Evolutionary conservation across 2,888 invertebrate species (phyloP), one percentile per base, ranked within the genome.

Genomic region (Pristionchus japonicus): DNA sequence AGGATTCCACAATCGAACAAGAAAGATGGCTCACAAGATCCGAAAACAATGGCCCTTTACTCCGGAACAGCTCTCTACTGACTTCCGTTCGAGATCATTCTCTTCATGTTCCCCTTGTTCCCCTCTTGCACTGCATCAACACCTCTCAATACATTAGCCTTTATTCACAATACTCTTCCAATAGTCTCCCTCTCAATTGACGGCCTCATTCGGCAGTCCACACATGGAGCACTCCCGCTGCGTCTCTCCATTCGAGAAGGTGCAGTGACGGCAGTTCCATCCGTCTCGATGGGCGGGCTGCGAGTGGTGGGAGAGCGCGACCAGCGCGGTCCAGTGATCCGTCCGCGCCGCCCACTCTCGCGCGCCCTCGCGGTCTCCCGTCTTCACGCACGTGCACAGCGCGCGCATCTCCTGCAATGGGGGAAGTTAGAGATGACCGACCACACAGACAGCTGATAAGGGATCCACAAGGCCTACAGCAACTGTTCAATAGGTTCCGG

Each of bases 211-310:
- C 23, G 94, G 94, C 23, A 94, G 89, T n/a, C 92, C 92, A 86
- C 94, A 94, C 91, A 94, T 92, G 3, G 92, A 89, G 80, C 94
- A 94, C 40, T 94, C 94, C 13, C 88, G 85, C 64, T 90, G 84
- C 17, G 88, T 84, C 13, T 86, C 88, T 6, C 90, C 90, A 89
- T 94, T 94, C 70, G 92, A 91, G 90, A 93, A 93, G 20, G 94
- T 94, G 87, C 94, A 94, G 82, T 93, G 93, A 4, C 82, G 57
- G 84, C 94, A 94, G 40, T 91, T 74, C 93, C 93, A 93, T 23
- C 43, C 43, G n/a, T n/a, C n/a, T 13, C 86, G 89, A 27, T 70
- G 17, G 70, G 89, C n/a, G 86, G 64, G 23, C 27, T 74, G 27
- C 40, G 61, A 34, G 23, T 87, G 34, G 43, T 87, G 87, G 15